A percentile compares a stretch with the other conserved stretches of the same genome.
phyloP scores from a whole-genome alignment of 2,888 invertebrate species.

The Tetranychus truncatus region DNA sequence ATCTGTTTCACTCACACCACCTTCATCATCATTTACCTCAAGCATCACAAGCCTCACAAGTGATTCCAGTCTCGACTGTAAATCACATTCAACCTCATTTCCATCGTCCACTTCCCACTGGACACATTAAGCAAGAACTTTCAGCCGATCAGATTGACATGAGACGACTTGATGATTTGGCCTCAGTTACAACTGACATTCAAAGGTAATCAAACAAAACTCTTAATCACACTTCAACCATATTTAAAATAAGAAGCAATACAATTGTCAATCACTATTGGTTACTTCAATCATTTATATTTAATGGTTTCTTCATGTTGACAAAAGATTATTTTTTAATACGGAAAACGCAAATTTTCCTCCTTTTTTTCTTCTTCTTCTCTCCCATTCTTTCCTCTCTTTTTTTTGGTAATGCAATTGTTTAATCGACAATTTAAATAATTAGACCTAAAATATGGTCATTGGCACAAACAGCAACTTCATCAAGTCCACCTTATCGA shows the following conservation, averaged over 20 bases:
- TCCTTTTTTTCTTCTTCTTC: neutral
- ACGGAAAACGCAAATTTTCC: too few species aligned
- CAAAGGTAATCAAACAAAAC: neutral
- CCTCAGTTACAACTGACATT: neutral
- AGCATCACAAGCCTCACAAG: neutral
- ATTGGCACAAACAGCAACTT: constrained; percentile 10
- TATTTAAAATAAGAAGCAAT: too few species aligned
- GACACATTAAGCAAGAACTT: neutral
- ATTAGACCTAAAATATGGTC: constrained; percentile 13
- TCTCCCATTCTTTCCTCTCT: neutral
- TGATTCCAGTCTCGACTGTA: too few species aligned
- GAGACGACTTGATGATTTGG: neutral
- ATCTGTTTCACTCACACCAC: neutral
- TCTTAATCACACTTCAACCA: neutral
- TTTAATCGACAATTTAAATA: neutral
- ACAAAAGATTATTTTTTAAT: too few species aligned
- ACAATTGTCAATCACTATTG: too few species aligned
- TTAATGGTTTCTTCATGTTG: too few species aligned
- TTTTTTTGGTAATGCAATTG: neutral
- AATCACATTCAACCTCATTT: too few species aligned
- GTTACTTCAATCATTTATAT: too few species aligned
- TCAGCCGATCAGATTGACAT: neutral
- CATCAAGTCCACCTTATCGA: constrained; percentile 7
- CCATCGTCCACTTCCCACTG: too few species aligned
- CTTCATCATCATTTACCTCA: neutral